phyloP scores from a whole-genome alignment of 1,140 invertebrate species.

The Zeugodacus cucurbitae region DNA sequence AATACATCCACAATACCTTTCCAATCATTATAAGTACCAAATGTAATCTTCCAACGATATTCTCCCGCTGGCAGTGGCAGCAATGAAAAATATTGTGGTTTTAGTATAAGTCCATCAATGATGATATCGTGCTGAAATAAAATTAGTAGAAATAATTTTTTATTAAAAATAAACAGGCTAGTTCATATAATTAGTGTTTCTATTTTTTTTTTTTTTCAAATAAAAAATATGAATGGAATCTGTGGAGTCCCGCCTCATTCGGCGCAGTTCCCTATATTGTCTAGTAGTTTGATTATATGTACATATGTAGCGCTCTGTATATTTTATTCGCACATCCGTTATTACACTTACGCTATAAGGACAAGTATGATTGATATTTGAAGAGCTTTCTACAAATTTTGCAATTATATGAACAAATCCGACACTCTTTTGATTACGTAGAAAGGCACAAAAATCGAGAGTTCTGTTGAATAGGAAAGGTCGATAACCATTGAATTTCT shows the following conservation, averaged over 20 bases:
- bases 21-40: constrained; percentile 16
- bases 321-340: too few relatives aligned
- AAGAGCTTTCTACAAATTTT: background rate
- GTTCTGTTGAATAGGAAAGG: background rate
- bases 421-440: background rate
- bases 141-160: background rate
- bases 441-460: constrained; percentile 14
- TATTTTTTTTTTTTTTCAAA: too few relatives aligned
- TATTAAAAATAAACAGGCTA: background rate
- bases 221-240: background rate
- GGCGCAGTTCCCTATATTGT: too few relatives aligned
- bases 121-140: constrained; percentile 18
- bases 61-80: constrained; percentile 16
- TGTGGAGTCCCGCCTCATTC: too few relatives aligned
- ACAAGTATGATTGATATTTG: constrained; percentile 27
- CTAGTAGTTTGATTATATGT: too few relatives aligned
- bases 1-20: background rate
- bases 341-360: constrained; percentile 12
- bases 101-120: background rate
- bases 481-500: background rate
- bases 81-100: background rate
- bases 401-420: background rate
- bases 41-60: background rate
- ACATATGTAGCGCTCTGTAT: too few relatives aligned
- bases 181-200: too few relatives aligned